Percentiles rank a stretch among this genome's conserved stretches.
Evolutionary conservation across 2,113 vertebrate genomes (phyloP).

Genomic region (Eptesicus fuscus): DNA sequence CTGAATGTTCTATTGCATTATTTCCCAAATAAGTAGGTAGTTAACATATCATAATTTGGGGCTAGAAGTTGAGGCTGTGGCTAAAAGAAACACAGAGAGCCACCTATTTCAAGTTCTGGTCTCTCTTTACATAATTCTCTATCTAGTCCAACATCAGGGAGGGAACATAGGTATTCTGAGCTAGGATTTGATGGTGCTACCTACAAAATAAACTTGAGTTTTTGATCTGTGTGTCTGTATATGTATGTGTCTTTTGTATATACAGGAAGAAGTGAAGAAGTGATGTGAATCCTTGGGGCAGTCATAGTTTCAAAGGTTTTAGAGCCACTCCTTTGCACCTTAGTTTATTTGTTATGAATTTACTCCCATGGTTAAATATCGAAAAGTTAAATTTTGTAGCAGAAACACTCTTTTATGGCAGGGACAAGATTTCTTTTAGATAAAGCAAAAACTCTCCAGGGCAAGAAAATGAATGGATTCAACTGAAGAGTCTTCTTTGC

Average conservation of each 20-base stretch:
- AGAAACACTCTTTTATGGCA: not conserved
- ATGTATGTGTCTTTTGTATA: not conserved
- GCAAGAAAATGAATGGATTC: not conserved
- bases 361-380: not conserved
- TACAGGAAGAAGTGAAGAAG: not conserved
- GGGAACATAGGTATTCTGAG: not conserved
- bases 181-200: not conserved
- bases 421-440: not conserved
- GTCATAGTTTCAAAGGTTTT: not conserved
- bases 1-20: not conserved
- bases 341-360: slow-evolving; percentile 17
- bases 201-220: slow-evolving; percentile 15
- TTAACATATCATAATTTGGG: not conserved
- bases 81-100: not conserved
- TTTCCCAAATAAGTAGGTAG: not conserved
- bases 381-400: not conserved
- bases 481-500: not conserved
- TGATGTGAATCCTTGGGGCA: not conserved
- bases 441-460: not conserved
- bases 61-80: not conserved
- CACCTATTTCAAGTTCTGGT: not conserved
- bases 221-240: not conserved
- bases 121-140: slow-evolving; percentile 7
- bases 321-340: not conserved
- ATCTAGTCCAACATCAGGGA: not conserved